phyloP scores from a whole-genome alignment of 2,113 vertebrate genomes.

The Zapornia atra region DNA sequence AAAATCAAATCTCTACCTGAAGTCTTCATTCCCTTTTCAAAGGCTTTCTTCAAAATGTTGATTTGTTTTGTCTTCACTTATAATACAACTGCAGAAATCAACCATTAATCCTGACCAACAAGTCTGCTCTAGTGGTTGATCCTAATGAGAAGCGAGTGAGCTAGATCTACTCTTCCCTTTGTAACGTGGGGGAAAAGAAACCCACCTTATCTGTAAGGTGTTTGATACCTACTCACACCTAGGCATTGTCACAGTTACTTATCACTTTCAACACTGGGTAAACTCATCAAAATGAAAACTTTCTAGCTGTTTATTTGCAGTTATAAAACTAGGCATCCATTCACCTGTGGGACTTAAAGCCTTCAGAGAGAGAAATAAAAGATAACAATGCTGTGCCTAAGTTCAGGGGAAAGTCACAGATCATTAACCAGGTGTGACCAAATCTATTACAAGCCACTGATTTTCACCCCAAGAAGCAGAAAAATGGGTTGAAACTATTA shows the following conservation, averaged over 20 bases:
- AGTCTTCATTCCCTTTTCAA: neutral
- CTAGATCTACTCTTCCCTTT: neutral
- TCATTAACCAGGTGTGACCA: neutral
- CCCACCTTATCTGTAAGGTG: neutral
- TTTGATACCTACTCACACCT: neutral
- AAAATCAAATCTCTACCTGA: neutral
- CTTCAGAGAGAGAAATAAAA: neutral
- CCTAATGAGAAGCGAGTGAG: neutral
- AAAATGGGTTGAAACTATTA: neutral
- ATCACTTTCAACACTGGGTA: neutral
- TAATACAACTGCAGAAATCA: neutral
- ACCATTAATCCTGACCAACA: neutral
- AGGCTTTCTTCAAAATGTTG: neutral
- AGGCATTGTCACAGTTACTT: neutral
- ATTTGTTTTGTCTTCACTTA: no score
- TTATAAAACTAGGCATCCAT: neutral
- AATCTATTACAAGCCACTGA: neutral
- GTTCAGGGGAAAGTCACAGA: neutral
- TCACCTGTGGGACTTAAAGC: neutral
- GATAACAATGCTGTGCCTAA: neutral
- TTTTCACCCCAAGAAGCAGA: neutral
- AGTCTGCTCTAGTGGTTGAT: neutral
- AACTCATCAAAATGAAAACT: neutral
- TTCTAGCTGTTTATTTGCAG: neutral
- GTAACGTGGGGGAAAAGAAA: neutral